Conservation (phyloP, 2,888 invertebrate species). For the Opisthograptis luteolata region DNA sequence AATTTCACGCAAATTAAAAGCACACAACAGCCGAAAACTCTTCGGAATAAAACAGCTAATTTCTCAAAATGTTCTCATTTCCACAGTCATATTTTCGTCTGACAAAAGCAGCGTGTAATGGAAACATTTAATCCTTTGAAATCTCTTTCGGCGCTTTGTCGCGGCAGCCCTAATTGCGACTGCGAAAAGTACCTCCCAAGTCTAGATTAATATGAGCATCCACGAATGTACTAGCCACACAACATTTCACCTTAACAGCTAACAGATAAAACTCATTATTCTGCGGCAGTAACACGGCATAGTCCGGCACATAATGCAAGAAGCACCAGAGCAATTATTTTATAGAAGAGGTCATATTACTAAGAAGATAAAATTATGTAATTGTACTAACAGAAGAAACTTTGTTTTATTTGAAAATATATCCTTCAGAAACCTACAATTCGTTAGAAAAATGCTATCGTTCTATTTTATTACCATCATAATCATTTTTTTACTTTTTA, state of each 20-base stretch:
- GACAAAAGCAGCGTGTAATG: constrained; percentile 59
- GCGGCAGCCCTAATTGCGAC: constrained; percentile 63
- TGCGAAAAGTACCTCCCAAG: constrained; percentile 64
- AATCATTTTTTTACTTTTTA: no score
- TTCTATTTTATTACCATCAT: no score
- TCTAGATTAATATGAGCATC: constrained; percentile 70
- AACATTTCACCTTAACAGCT: constrained; percentile 13
- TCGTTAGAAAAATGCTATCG: no score
- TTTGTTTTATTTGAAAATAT: no score
- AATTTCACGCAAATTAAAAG: not conserved
- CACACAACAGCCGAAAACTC: constrained; percentile 8
- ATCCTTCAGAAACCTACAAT: no score
- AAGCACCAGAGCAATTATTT: no score
- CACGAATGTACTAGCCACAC: constrained; percentile 17
- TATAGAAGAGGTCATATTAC: no score
- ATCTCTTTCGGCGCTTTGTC: constrained; percentile 64
- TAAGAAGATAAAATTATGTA: no score
- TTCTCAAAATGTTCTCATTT: constrained; percentile 33
- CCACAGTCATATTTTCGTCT: constrained; percentile 40
- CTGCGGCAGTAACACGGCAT: constrained; percentile 12
- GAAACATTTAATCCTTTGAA: constrained; percentile 73
- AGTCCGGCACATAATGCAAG: not conserved
- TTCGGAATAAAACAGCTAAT: constrained; percentile 27
- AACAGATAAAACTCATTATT: constrained; percentile 16
- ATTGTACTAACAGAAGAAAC: not conserved